A percentile compares a stretch with the other conserved stretches of the same genome.
Evolutionary conservation across 2,113 vertebrate species (phyloP).

Genomic region (Siniperca chuatsi): DNA sequence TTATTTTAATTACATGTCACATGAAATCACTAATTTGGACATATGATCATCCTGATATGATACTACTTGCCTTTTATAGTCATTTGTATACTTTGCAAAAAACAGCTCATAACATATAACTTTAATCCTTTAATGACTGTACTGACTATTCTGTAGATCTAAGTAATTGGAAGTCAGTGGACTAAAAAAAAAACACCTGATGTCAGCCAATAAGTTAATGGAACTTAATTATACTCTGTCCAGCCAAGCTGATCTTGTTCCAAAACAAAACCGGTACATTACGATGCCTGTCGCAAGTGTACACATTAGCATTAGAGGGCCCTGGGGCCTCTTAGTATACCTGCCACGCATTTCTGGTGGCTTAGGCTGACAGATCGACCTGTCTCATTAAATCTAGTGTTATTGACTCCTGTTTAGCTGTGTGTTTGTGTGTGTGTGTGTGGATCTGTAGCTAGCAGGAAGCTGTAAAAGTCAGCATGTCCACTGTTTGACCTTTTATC

Average conservation of each 20-base stretch:
- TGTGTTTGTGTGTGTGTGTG: slow-evolving; percentile 27
- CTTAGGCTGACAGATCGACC: slow-evolving; percentile 60
- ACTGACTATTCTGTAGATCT: slow-evolving; percentile 51
- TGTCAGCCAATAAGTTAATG: slow-evolving; percentile 73
- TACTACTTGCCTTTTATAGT: not conserved
- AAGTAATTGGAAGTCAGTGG: slow-evolving; percentile 62
- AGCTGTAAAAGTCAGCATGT: slow-evolving; percentile 32
- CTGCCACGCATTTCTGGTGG: slow-evolving; percentile 46
- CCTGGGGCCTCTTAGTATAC: slow-evolving; percentile 17
- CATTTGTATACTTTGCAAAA: slow-evolving; percentile 10
- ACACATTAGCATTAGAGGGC: slow-evolving; percentile 52
- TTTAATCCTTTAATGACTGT: slow-evolving; percentile 63
- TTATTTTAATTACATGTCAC: too few species aligned
- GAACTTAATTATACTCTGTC: slow-evolving; percentile 60
- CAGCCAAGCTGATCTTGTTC: slow-evolving; percentile 39
- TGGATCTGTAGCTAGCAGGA: slow-evolving; percentile 20
- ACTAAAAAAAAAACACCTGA: slow-evolving; percentile 55
- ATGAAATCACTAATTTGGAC: too few species aligned
- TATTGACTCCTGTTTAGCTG: slow-evolving; percentile 62
- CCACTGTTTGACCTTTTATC: slow-evolving; percentile 60
- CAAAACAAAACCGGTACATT: slow-evolving; percentile 57
- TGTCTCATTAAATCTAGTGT: slow-evolving; percentile 64
- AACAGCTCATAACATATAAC: slow-evolving; percentile 11
- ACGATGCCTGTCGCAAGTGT: slow-evolving; percentile 16
- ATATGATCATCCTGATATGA: too few species aligned